Conservation (phyloP, 2,113 vertebrate genomes). For the Indicator indicator region DNA sequence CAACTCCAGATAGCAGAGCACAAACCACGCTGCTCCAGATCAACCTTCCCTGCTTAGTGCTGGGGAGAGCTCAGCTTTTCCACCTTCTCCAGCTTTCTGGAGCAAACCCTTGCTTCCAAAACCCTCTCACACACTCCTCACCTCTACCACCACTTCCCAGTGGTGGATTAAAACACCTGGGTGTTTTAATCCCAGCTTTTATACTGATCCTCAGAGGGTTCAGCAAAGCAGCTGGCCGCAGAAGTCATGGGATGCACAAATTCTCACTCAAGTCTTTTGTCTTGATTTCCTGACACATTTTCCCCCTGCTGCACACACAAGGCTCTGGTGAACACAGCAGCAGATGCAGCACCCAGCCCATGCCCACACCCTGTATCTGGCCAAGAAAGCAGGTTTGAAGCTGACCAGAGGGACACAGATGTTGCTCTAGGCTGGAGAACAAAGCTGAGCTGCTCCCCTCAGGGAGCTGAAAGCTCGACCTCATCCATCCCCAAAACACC, state of each 20-base stretch:
- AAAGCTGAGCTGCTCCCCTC: slow-evolving; percentile 1
- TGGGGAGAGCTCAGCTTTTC: neutral
- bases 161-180: rapidly evolving
- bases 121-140: neutral
- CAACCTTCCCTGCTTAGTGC: rapidly evolving
- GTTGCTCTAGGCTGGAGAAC: slow-evolving; percentile 15
- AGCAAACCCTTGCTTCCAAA: neutral
- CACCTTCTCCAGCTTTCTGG: rapidly evolving
- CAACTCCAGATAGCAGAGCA: neutral
- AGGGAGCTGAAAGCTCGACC: slow-evolving; percentile 20
- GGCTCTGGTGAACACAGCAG: neutral
- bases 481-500: neutral
- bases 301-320: neutral
- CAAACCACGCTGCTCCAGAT: neutral
- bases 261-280: neutral
- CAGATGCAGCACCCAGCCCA: neutral
- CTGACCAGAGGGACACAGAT: neutral
- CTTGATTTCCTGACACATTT: neutral
- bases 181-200: rapidly evolving
- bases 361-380: neutral
- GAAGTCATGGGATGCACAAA: neutral
- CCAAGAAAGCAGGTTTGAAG: neutral
- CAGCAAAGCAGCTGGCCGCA: neutral
- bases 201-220: rapidly evolving
- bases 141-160: rapidly evolving